Percentiles rank a stretch among this genome's conserved stretches.
Evolutionary conservation across 1,140 invertebrate species (phyloP).

Genomic region (Globodera ellingtonae): DNA sequence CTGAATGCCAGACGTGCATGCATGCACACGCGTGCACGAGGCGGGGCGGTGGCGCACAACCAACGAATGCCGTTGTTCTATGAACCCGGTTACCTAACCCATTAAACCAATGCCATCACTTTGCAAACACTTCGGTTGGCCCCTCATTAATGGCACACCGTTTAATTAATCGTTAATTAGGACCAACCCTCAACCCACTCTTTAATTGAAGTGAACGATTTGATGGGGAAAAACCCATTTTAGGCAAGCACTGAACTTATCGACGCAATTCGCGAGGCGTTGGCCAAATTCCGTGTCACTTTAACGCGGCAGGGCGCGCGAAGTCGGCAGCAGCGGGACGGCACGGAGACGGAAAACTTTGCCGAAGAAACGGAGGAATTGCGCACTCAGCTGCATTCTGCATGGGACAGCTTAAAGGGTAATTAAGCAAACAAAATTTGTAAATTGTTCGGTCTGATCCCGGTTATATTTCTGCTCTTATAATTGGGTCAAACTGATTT

Average conservation of each 20-base stretch:
- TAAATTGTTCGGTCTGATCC: too few relatives aligned
- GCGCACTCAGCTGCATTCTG: constrained; percentile 19
- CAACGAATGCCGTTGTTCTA: too few relatives aligned
- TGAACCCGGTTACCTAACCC: too few relatives aligned
- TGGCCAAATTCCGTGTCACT: constrained; percentile 37
- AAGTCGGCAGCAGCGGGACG: neutral
- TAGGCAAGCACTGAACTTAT: constrained; percentile 43
- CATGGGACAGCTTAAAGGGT: constrained; percentile 29
- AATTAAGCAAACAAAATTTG: neutral
- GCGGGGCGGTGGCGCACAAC: neutral
- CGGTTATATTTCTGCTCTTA: neutral
- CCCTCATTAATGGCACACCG: too few relatives aligned
- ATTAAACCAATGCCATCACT: too few relatives aligned
- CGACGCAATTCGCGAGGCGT: constrained; percentile 42
- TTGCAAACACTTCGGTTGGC: too few relatives aligned
- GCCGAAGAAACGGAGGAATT: constrained; percentile 9
- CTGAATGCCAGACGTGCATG: neutral
- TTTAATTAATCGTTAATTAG: too few relatives aligned
- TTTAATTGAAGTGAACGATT: too few relatives aligned
- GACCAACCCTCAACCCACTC: too few relatives aligned
- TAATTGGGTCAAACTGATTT: neutral
- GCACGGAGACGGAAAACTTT: neutral
- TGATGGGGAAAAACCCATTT: constrained; percentile 10
- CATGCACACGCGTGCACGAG: neutral
- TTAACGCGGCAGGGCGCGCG: constrained; percentile 13